Conservation (phyloP, 1,140 invertebrate species). For the Alviniconcha marisindica region DNA sequence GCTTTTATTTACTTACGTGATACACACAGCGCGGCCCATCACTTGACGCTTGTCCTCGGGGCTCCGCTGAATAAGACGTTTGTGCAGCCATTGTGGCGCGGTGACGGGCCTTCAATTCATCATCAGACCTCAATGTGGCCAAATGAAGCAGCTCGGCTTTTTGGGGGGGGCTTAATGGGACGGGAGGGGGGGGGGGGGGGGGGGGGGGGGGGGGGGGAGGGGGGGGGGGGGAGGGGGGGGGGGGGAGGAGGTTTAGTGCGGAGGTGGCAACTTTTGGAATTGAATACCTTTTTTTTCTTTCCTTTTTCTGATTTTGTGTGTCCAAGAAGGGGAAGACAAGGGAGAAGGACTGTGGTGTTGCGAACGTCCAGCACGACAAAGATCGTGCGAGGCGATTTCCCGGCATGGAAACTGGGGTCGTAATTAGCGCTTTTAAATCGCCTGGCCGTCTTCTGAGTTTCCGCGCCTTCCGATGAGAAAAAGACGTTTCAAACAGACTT, state of each 20-base stretch:
- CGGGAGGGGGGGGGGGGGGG: background rate
- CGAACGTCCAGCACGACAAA: too few species aligned
- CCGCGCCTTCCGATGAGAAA: too few species aligned
- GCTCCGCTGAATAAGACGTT: conserved; percentile 15
- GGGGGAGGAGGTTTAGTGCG: background rate
- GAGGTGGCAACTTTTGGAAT: too few species aligned
- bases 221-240: background rate
- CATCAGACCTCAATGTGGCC: conserved; percentile 15
- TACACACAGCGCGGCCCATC: conserved; percentile 27
- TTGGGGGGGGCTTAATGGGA: background rate
- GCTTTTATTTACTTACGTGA: conserved; percentile 46
- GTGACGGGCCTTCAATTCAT: conserved; percentile 25
- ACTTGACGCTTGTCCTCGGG: background rate
- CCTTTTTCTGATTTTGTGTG: too few species aligned
- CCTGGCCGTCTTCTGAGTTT: too few species aligned
- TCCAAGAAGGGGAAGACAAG: too few species aligned
- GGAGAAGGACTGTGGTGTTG: too few species aligned
- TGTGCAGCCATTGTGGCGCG: background rate
- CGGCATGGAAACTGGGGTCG: too few species aligned
- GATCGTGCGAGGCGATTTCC: too few species aligned
- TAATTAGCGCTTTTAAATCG: too few species aligned
- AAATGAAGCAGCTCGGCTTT: background rate
- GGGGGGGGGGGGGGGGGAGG: background rate
- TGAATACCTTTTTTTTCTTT: too few species aligned
- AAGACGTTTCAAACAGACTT: too few species aligned